phyloP scores from a whole-genome alignment of 1,140 invertebrate genomes.

The Drosophila carrolli region DNA sequence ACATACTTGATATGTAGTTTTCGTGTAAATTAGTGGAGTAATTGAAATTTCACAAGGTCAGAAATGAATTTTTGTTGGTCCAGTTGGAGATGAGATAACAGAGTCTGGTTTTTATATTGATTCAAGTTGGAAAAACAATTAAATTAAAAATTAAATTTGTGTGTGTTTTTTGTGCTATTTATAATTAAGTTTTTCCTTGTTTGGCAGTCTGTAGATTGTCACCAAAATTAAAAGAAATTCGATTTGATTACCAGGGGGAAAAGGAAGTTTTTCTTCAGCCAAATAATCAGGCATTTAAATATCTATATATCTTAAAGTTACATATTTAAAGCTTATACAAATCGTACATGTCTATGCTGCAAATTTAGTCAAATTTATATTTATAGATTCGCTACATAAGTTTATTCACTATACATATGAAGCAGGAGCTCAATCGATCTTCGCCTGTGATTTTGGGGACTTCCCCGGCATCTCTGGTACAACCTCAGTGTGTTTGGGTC shows the following conservation, averaged over 20 bases:
- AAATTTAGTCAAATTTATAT: constrained; percentile 31
- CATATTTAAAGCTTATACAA: constrained; percentile 71
- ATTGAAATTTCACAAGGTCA: neutral
- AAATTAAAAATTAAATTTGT: neutral
- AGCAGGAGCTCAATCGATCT: constrained; percentile 35
- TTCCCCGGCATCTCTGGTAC: constrained; percentile 40
- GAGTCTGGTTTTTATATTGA: constrained; percentile 13
- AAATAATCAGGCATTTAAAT: constrained; percentile 20
- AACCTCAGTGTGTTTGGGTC: constrained; percentile 56
- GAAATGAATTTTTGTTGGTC: constrained; percentile 56
- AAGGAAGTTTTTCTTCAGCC: constrained; percentile 11
- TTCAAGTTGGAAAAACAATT: constrained; percentile 1
- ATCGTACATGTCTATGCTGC: constrained; percentile 44
- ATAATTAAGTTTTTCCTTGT: constrained; percentile 11
- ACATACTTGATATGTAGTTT: constrained; percentile 77
- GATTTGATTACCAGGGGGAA: constrained; percentile 25
- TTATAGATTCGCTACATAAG: constrained; percentile 26
- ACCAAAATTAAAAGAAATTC: constrained; percentile 65
- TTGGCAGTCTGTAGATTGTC: constrained; percentile 81
- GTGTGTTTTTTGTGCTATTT: constrained; percentile 34
- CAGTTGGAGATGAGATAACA: constrained; percentile 45
- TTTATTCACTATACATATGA: constrained; percentile 24
- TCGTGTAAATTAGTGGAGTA: constrained; percentile 47
- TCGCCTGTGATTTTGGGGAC: neutral
- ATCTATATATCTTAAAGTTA: constrained; percentile 23